phyloP scores from a whole-genome alignment of 2,797 vertebrate species.

The Mormyrops attenuatus region DNA sequence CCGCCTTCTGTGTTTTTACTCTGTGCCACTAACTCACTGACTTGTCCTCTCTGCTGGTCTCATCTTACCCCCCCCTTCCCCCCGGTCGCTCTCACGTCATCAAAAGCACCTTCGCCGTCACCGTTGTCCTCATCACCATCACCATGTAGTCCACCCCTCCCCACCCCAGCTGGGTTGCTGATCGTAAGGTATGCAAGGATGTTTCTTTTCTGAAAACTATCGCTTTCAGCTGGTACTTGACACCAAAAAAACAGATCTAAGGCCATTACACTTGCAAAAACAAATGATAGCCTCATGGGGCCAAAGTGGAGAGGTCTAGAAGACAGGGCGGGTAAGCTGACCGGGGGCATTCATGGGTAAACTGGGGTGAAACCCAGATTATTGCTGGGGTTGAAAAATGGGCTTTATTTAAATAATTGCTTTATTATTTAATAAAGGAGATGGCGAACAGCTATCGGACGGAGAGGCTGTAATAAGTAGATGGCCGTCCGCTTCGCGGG shows the following conservation, averaged over 20 bases:
- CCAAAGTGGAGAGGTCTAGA: neutral
- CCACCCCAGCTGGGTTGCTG: slow-evolving; percentile 29
- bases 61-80: neutral
- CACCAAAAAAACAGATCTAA: neutral
- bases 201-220: slow-evolving; percentile 23
- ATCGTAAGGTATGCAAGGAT: slow-evolving; percentile 55
- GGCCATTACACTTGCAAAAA: neutral
- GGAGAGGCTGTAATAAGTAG: neutral
- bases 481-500: neutral
- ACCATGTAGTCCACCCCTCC: slow-evolving; percentile 39
- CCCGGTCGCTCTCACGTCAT: neutral
- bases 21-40: slow-evolving; percentile 2
- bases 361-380: neutral
- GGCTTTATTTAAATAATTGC: too few relatives aligned
- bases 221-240: neutral
- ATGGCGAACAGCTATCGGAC: neutral
- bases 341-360: neutral
- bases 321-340: neutral
- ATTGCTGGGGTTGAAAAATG: neutral
- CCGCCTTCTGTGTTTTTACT: neutral
- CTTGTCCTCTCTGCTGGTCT: slow-evolving; percentile 10
- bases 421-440: slow-evolving; percentile 61
- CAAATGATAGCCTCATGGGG: neutral
- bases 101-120: slow-evolving; percentile 29
- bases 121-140: slow-evolving; percentile 46